Evolutionary conservation across 1,140 invertebrate species (phyloP).

Genomic region (Heliconius nattereri): DNA sequence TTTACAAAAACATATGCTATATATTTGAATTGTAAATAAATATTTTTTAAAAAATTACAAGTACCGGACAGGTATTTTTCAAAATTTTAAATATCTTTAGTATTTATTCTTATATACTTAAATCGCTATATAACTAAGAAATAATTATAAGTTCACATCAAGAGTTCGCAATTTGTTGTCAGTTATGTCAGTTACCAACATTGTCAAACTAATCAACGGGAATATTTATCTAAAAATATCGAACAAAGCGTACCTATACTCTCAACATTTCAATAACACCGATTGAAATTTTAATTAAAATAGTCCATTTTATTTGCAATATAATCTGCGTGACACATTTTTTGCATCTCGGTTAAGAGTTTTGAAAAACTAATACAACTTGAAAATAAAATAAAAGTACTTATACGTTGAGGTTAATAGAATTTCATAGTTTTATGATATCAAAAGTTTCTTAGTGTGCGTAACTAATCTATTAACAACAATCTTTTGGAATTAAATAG

Average conservation of each 20-base stretch:
- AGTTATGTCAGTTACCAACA: not conserved
- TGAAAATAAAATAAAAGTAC: not conserved
- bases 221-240: not conserved
- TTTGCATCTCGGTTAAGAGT: not conserved
- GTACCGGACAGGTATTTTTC: too few relatives aligned
- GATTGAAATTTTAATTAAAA: not conserved
- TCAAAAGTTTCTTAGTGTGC: not conserved
- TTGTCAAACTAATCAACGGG: not conserved
- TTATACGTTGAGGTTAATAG: conserved; percentile 7
- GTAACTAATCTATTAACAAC: not conserved
- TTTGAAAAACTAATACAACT: conserved; percentile 11
- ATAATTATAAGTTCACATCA: too few relatives aligned
- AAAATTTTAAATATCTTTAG: too few relatives aligned
- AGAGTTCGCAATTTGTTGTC: too few relatives aligned
- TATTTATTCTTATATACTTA: too few relatives aligned
- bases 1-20: too few relatives aligned
- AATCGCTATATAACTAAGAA: too few relatives aligned
- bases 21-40: too few relatives aligned
- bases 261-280: not conserved
- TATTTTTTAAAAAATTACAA: too few relatives aligned
- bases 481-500: not conserved
- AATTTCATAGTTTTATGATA: not conserved
- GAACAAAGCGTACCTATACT: not conserved
- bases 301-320: conserved; percentile 13
- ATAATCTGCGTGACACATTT: not conserved